Evolutionary conservation across 2,888 invertebrate species (phyloP).

Genomic region (Thera obeliscata): DNA sequence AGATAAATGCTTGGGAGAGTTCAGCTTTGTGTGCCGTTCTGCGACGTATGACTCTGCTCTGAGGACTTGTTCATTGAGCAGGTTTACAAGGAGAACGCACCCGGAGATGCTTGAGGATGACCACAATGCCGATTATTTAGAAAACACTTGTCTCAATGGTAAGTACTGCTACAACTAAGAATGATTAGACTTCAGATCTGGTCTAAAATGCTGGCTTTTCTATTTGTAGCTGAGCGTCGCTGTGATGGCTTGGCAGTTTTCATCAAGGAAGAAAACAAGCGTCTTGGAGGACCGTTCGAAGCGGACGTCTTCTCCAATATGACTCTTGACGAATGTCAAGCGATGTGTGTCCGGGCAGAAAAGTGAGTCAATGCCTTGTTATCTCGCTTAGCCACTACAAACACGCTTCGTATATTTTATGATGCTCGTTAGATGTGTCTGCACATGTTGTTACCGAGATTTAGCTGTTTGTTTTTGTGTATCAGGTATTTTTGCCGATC

Average conservation of each 20-base stretch:
- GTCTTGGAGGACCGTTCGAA: conserved; percentile 94
- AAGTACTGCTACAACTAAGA: conserved; percentile 40
- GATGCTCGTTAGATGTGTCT: not conserved
- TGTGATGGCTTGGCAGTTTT: conserved; percentile 95
- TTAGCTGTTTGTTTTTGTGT: conserved; percentile 12
- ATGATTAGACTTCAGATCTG: not conserved
- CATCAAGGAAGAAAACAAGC: conserved; percentile 95
- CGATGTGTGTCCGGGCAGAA: conserved; percentile 93
- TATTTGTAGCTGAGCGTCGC: conserved; percentile 89
- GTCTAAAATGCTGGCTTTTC: conserved; percentile 13
- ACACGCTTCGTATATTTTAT: not conserved
- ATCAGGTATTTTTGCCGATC: conserved; percentile 92
- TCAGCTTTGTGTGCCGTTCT: conserved; percentile 94
- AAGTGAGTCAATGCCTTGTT: conserved; percentile 83
- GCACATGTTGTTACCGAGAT: conserved; percentile 17
- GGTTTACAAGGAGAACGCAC: conserved; percentile 93
- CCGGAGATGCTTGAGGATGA: conserved; percentile 93
- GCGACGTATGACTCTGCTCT: conserved; percentile 92
- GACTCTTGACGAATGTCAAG: conserved; percentile 94
- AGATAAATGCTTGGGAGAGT: conserved; percentile 94
- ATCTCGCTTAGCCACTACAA: conserved; percentile 7
- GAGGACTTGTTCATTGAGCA: conserved; percentile 91
- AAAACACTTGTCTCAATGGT: conserved; percentile 96
- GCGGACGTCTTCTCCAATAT: conserved; percentile 94
- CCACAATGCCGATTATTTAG: conserved; percentile 94